A percentile compares a stretch with the other conserved stretches of the same genome.
Conservation (phyloP, 2,888 invertebrate genomes). For the Phragmatobia fuliginosa region DNA sequence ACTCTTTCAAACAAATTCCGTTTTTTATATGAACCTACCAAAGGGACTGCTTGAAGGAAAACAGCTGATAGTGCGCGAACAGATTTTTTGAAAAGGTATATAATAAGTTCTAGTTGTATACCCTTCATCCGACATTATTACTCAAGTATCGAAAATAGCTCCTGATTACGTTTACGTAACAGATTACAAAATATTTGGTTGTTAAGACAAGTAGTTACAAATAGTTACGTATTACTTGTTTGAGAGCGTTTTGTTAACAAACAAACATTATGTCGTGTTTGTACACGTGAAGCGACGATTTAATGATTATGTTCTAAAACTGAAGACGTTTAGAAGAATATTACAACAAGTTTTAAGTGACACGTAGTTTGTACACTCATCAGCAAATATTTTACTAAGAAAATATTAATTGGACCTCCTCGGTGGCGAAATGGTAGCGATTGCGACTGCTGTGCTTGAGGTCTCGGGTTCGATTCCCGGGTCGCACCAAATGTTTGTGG, state of each 20-base stretch:
- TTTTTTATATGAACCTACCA: no score
- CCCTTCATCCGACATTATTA: background rate
- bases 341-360: background rate
- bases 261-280: background rate
- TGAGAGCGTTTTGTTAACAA: background rate
- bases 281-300: background rate
- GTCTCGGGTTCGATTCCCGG: no score
- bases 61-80: no score
- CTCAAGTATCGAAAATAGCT: background rate
- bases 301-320: background rate
- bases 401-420: background rate
- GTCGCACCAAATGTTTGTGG: no score
- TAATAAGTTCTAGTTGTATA: accelerated
- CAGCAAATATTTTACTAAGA: background rate
- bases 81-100: no score
- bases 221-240: background rate
- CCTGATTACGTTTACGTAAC: background rate
- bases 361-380: background rate
- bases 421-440: no score
- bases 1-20: no score
- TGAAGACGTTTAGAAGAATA: background rate
- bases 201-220: background rate
- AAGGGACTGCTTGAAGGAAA: no score
- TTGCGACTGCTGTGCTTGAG: no score
- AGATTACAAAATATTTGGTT: slow-evolving; percentile 5